These are phyloP conservation scores for Hippocampus guttulatus DNA, from an alignment of 2,113 vertebrate species.

Conservation along the genomic window DNA sequence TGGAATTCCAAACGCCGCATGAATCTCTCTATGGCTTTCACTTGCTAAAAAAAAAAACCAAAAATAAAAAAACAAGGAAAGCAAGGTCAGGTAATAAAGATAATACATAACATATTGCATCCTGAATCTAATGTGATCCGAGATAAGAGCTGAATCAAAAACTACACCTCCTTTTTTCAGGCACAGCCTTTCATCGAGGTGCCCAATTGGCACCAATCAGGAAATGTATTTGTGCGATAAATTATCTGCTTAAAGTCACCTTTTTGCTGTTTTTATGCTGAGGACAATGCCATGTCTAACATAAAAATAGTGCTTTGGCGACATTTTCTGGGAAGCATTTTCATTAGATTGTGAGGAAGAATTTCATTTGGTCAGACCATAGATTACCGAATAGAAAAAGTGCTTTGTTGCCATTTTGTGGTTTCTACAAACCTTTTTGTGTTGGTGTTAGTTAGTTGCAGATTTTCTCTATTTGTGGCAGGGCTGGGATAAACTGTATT, in stretches of 20 bases:
- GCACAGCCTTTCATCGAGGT: too few species aligned
- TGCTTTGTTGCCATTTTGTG: background rate
- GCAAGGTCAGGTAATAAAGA: background rate
- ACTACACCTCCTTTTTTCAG: background rate
- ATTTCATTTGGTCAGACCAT: too few species aligned
- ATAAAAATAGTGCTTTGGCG: too few species aligned
- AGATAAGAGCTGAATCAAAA: background rate
- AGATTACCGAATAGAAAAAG: too few species aligned
- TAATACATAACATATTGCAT: background rate
- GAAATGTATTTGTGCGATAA: too few species aligned
- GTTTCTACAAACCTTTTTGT: background rate
- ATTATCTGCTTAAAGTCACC: too few species aligned
- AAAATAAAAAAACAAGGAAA: background rate
- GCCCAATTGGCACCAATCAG: too few species aligned
- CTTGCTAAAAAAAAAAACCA: conserved; percentile 54
- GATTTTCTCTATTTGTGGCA: background rate
- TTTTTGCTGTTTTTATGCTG: too few species aligned
- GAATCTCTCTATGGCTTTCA: conserved; percentile 71
- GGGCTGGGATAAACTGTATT: background rate
- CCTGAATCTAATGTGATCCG: background rate
- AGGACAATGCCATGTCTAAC: too few species aligned
- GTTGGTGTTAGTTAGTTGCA: background rate
- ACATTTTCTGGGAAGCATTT: too few species aligned
- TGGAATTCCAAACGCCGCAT: conserved; percentile 71
- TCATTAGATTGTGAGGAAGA: too few species aligned